These are phyloP conservation scores for Sebastiscus tertius DNA, from an alignment of 2,797 vertebrate genomes.

Conservation along the genomic window DNA sequence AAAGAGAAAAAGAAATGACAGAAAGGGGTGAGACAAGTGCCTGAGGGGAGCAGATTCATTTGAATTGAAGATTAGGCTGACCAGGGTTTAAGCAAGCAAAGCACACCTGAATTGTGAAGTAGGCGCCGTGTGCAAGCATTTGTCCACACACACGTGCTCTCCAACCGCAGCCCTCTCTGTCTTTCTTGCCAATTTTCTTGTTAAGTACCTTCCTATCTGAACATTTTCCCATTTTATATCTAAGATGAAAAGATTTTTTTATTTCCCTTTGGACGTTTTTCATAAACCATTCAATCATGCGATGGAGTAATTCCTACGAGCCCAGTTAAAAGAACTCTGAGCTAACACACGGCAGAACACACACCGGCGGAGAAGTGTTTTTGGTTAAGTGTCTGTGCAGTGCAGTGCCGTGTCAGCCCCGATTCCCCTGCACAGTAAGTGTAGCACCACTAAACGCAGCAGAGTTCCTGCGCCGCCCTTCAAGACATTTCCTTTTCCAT, in stretches of 20 bases:
- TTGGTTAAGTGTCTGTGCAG: neutral
- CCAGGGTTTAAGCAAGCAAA: slow-evolving; percentile 60
- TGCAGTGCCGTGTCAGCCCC: neutral
- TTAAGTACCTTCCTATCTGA: slow-evolving; percentile 24
- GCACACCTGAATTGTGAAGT: slow-evolving; percentile 47
- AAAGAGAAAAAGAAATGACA: slow-evolving; percentile 66
- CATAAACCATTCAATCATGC: slow-evolving; percentile 33
- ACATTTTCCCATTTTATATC: slow-evolving; percentile 36
- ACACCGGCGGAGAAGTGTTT: neutral
- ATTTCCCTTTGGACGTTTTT: slow-evolving; percentile 28
- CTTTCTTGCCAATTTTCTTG: slow-evolving; percentile 23
- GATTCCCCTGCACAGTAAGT: neutral
- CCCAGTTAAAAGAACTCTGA: slow-evolving; percentile 25
- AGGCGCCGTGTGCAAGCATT: neutral
- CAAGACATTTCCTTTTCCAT: slow-evolving; percentile 36
- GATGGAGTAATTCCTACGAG: slow-evolving; percentile 24
- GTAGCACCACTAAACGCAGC: neutral
- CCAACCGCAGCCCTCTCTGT: neutral
- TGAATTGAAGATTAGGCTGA: slow-evolving; percentile 65
- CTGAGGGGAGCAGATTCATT: slow-evolving; percentile 55
- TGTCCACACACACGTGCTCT: neutral
- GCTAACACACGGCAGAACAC: slow-evolving; percentile 6
- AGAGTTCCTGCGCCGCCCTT: slow-evolving; percentile 49
- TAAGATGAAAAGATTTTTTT: slow-evolving; percentile 36
- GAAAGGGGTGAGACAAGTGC: slow-evolving; percentile 51